phyloP scores from a whole-genome alignment of 1,140 invertebrate genomes.

The Thaumatotibia leucotreta region DNA sequence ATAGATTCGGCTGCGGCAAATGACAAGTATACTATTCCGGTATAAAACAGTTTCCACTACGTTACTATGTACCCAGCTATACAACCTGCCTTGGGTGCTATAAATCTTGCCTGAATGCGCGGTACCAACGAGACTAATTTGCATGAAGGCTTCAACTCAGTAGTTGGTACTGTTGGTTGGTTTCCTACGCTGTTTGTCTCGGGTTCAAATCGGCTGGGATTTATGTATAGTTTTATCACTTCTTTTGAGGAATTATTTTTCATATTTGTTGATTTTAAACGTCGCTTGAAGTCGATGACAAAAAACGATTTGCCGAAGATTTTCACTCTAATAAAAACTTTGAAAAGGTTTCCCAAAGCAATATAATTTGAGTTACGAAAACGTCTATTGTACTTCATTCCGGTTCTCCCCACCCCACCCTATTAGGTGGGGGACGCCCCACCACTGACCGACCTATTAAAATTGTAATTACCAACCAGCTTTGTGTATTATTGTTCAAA shows the following conservation, averaged over 20 bases:
- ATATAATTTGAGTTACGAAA: conserved; percentile 63
- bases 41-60: neutral
- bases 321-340: too few relatives aligned
- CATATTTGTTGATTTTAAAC: too few relatives aligned
- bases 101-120: neutral
- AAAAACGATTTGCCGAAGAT: too few relatives aligned
- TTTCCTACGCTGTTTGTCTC: neutral
- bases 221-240: too few relatives aligned
- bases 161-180: neutral
- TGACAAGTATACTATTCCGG: too few relatives aligned
- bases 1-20: too few relatives aligned
- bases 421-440: conserved; percentile 17
- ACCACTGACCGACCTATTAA: conserved; percentile 61
- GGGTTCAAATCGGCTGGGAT: too few relatives aligned
- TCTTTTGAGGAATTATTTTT: too few relatives aligned
- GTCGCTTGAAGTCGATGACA: too few relatives aligned
- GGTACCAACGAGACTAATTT: neutral
- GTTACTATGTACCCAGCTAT: neutral
- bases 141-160: neutral
- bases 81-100: neutral
- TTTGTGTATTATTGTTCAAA: conserved; percentile 60
- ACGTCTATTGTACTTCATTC: conserved; percentile 45
- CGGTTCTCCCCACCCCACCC: conserved; percentile 22
- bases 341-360: conserved; percentile 44
- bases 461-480: conserved; percentile 64